These are phyloP conservation scores for Pherbina coryleti DNA, from an alignment of 2,888 invertebrate genomes.

Conservation along the genomic window DNA sequence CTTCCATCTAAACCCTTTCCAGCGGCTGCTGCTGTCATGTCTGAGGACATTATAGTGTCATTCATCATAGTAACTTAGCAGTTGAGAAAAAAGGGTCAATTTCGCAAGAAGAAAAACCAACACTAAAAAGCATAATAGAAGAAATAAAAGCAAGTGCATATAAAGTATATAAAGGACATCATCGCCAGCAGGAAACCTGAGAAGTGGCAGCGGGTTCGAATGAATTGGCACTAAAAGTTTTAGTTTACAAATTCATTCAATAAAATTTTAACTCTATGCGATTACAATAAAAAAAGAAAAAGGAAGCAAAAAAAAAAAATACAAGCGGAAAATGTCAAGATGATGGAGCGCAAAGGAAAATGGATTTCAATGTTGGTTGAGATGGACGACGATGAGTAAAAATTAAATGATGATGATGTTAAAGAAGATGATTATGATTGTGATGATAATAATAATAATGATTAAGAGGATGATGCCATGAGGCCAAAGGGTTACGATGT, in stretches of 20 bases:
- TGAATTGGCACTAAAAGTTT: constrained; percentile 49
- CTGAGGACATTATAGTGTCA: constrained; percentile 63
- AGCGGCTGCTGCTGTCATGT: constrained; percentile 52
- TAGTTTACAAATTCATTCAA: constrained; percentile 61
- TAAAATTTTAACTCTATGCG: constrained; percentile 57
- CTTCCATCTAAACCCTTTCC: background rate
- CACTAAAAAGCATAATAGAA: background rate
- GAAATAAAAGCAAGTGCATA: background rate
- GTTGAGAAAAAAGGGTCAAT: constrained; percentile 40
- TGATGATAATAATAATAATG: background rate
- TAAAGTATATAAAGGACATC: background rate
- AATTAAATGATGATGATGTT: background rate
- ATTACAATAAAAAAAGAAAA: constrained; percentile 36
- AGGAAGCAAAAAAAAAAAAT: background rate
- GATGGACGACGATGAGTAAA: background rate
- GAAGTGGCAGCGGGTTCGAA: background rate
- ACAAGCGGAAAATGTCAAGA: background rate
- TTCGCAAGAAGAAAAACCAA: constrained; percentile 8
- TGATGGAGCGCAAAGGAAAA: constrained; percentile 2
- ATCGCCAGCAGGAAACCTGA: background rate
- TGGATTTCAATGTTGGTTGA: constrained; percentile 10
- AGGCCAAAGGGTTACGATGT: constrained; percentile 54
- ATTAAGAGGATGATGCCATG: background rate
- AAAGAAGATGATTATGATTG: background rate
- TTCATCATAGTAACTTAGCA: constrained; percentile 54